Conservation (phyloP, 2,113 vertebrate genomes). For the Serinus canaria region DNA sequence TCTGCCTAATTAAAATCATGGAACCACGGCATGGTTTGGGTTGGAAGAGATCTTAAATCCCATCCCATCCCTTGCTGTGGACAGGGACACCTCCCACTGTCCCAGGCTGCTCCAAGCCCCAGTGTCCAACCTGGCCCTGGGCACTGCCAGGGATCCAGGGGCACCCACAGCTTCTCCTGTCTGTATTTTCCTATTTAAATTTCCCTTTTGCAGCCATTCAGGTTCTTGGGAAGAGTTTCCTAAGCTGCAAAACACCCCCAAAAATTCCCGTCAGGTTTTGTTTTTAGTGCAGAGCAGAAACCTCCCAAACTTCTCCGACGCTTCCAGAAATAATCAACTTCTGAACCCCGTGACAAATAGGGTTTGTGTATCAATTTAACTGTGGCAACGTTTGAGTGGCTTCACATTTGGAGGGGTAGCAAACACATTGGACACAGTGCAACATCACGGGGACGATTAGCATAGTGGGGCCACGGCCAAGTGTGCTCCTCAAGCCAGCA, state of each 20-base stretch:
- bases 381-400: conserved; percentile 13
- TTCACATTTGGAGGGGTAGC: background rate
- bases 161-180: background rate
- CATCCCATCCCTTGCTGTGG: background rate
- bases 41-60: background rate
- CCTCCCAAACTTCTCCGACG: background rate
- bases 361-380: conserved; percentile 36
- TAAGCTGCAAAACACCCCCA: background rate
- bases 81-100: background rate
- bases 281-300: background rate
- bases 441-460: conserved; percentile 9
- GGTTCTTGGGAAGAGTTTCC: background rate
- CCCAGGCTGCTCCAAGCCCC: background rate
- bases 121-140: fast-evolving
- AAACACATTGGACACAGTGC: conserved; percentile 22
- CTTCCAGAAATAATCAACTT: background rate
- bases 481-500: background rate
- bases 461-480: conserved; percentile 7
- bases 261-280: background rate
- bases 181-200: background rate
- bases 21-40: background rate
- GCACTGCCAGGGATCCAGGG: fast-evolving
- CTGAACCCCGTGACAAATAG: conserved; percentile 18
- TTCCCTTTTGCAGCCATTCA: background rate
- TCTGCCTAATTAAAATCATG: background rate